Evolutionary conservation across 2,888 invertebrate species (phyloP), one percentile per base, ranked within the genome.

Genomic region (Drosophila trichaetosa): DNA sequence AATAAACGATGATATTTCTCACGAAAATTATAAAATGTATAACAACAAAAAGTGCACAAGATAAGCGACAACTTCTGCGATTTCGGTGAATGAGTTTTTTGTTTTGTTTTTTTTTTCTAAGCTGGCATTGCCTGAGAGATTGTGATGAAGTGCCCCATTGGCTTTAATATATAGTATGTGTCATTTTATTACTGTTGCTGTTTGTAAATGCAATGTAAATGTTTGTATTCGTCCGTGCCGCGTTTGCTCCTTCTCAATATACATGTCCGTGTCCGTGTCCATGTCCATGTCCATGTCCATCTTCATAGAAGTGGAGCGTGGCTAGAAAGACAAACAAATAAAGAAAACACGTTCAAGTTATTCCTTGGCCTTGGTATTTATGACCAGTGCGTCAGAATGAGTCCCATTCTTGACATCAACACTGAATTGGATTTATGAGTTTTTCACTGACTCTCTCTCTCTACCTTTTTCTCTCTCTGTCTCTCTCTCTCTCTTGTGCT

Each of bases 311-410:
- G 61, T 80, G 80, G 61, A 80, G 64, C 80, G 72, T 74, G 76
- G 71, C 80, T 58, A 60, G 78, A 46, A 80, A 76, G 68, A 67
- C 89, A 83, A 87, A 73, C 87, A 75, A 79, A 69, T 79, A 67
- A 82, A 69, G 69, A 87, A 89, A 79, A 80, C 82, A 87, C 76
- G 72, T 83, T 81, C 79, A 70, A 82, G 74, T 82, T 82, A 72
- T 84, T 77, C 78, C 87, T 73, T 89, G 85, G 80, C 84, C 82
- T 89, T 89, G 78, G 69, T 81, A 83, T 89, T 89, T 84, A 89
- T 87, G 88, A 68, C 75, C 78, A 74, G 67, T 79, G 84, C 77
- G 84, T 82, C 82, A 89, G 74, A 69, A 65, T 68, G 70, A 21
- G n/a, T 68, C 79, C 72, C 60, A 79, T 69, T 71, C 87, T 87